Evolutionary conservation across 30 jellyfish, hydroid and myxozoan species (phyloP), one percentile per base, ranked within the genome.

Genomic region (Aurelia aurita complex sp. Pacific): DNA sequence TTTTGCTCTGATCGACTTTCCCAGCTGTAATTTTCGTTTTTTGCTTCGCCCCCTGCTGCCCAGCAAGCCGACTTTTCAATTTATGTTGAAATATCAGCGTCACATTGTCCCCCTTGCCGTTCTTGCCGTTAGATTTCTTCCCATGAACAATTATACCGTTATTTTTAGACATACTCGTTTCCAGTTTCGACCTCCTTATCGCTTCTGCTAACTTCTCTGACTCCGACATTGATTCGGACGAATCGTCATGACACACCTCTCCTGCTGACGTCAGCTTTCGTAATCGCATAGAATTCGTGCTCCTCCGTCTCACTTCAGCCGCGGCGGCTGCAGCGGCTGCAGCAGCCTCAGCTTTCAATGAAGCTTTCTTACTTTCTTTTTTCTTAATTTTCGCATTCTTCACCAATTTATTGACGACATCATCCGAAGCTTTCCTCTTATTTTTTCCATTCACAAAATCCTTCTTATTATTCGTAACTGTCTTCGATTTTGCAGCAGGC

Each of bases 281-380:
- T 74, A 84, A 61, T 19, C 93, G 87, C 93, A 84, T 84, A 7
- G 93, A 84, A 74, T 84, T 84, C 53, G 93, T 84, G 64, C 87
- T 73, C 13, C 93, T 83, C 23, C 87, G 80, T 42, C 93, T 76
- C 9, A 84, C 18, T 16, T 73, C 93, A 16, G 74, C 65, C 16
- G 76, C 87, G 1, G 55, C 67, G 7, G 64, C 35, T 9, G 75
- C 18, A 19, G 64, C 92, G 18, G 73, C 65, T 46, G 76, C 87
- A 19, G 55, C 67, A 3, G 64, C 35, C 16, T 36, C 73, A 18
- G 43, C 51, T 50, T 79, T 67, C 73, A 19, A 34, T 23, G 50
- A 61, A 17, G 67, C 73, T 46, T 64, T 65, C 38, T 66, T 79
- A 29, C 50, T 79, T 10, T 64, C 80, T 64, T 79, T 64, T 64